Percentiles rank a stretch among this genome's conserved stretches.
These are phyloP conservation scores for Drosophila fuyamai DNA, from an alignment of 1,140 invertebrate species.

Conservation along the genomic window DNA sequence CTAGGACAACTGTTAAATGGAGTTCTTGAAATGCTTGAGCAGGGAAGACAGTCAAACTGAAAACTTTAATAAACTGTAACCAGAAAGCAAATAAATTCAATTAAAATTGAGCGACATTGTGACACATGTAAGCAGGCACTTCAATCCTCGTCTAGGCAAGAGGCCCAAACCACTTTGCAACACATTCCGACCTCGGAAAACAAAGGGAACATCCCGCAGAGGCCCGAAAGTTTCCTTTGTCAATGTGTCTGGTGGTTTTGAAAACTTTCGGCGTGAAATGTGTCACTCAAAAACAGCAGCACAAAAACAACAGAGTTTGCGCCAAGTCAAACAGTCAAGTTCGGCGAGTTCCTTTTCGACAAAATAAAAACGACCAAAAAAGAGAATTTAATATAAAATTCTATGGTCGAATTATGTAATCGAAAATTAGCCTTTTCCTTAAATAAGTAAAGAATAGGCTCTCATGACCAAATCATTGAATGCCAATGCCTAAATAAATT, in stretches of 20 bases:
- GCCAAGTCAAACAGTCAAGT: conserved; percentile 43
- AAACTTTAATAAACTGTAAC: conserved; percentile 11
- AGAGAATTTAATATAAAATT: conserved; percentile 4
- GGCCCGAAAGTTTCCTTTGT: conserved; percentile 43
- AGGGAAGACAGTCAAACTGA: neutral
- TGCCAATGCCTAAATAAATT: no score
- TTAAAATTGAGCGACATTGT: conserved; percentile 42
- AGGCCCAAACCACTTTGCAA: conserved; percentile 60
- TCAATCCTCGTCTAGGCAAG: conserved; percentile 17
- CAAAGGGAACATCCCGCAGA: conserved; percentile 24
- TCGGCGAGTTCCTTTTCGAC: conserved; percentile 16
- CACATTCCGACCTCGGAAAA: conserved; percentile 32
- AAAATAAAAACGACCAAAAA: conserved; percentile 17
- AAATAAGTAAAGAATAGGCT: no score
- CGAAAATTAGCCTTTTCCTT: neutral
- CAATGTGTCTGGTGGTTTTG: conserved; percentile 27
- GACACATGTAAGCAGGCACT: conserved; percentile 46
- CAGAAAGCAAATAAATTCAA: conserved; percentile 44
- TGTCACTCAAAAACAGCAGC: conserved; percentile 61
- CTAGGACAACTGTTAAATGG: conserved; percentile 1
- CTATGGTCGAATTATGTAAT: conserved; percentile 7
- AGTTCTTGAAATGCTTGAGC: neutral
- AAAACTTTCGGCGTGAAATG: conserved; percentile 64
- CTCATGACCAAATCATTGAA: no score
- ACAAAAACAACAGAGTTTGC: conserved; percentile 45